phyloP scores from a whole-genome alignment of 2,113 vertebrate species.

The Salvator merianae region DNA sequence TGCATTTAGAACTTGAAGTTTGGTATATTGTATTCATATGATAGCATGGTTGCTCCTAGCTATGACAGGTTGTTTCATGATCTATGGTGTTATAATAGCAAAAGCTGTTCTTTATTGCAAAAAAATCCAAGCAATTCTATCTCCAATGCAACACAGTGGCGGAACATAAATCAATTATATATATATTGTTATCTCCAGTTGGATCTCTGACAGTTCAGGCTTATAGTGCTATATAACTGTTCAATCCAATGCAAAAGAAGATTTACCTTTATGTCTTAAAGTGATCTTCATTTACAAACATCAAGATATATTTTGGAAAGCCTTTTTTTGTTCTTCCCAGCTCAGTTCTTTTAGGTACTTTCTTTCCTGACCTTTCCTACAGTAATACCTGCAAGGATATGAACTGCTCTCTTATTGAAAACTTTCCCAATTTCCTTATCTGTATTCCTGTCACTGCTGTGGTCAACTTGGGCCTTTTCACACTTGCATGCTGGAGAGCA shows the following conservation, averaged over 20 bases:
- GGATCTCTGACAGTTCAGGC: conserved; percentile 9
- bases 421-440: conserved; percentile 14
- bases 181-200: conserved; percentile 22
- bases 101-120: conserved; percentile 19
- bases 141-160: conserved; percentile 18
- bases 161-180: conserved; percentile 31
- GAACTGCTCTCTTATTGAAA: conserved; percentile 10
- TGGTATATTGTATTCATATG: conserved; percentile 3
- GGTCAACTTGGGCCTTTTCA: too few relatives aligned
- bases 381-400: conserved; percentile 8
- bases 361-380: conserved; percentile 19
- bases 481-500: too few relatives aligned
- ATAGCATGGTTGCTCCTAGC: neutral
- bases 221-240: conserved; percentile 4
- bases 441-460: conserved; percentile 10
- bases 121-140: conserved; percentile 19
- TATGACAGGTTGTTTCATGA: conserved; percentile 7
- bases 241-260: conserved; percentile 11
- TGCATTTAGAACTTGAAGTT: neutral
- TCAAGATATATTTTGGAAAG: conserved; percentile 1
- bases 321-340: neutral
- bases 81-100: conserved; percentile 26
- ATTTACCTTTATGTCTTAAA: conserved; percentile 36
- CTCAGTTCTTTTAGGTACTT: conserved; percentile 17
- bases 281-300: conserved; percentile 21